Evolutionary conservation across 2,797 vertebrate species (phyloP), one percentile per base, ranked within the genome.

Genomic region (Poecilia gillii): DNA sequence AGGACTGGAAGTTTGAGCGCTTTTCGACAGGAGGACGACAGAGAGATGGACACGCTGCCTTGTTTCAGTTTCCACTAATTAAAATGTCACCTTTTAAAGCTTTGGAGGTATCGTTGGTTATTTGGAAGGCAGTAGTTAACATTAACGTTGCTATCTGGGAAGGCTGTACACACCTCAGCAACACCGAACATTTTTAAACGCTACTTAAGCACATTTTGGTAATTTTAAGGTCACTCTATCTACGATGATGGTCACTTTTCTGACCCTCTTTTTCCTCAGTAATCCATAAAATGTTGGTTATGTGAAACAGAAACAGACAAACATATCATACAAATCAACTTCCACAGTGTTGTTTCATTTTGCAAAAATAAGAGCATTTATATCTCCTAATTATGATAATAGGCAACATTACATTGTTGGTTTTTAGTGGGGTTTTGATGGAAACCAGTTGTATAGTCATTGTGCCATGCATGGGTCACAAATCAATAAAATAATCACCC

Each of bases 181-280:
- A 89, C 87, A 87, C 84, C 82, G 81, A 88, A 88, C 78, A 84
- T 78, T 74, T 88, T 84, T 59, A 88, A 81, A 87, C 84, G 86
- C 88, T 89, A 95, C 87, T 84, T 85, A 92, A 93, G 92, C 90
- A 92, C 89, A 94, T 95, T 95, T 95, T 94, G 94, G 94, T 95
- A 95, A 93, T 92, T 89, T 75, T 93, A 93, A 95, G 92, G 92
- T 94, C 86, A 93, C 91, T 93, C 90, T 36, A 91, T 92, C 90
- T 93, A 93, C 83, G 33, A 90, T 87, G 84, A 88, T 83, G 90
- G 89, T 92, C 82, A 91, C 79, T 85, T 87, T 89, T 93, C 86
- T 66, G 83, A 92, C 64, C 66, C 39, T 9, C 23, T 33, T 73
- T 74, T 73, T 80, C 72, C 82, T 80, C 77, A 41, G 77, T 86